These are phyloP conservation scores for Cyanoramphus novaezelandiae DNA, from an alignment of 2,113 vertebrate species.

Conservation along the genomic window DNA sequence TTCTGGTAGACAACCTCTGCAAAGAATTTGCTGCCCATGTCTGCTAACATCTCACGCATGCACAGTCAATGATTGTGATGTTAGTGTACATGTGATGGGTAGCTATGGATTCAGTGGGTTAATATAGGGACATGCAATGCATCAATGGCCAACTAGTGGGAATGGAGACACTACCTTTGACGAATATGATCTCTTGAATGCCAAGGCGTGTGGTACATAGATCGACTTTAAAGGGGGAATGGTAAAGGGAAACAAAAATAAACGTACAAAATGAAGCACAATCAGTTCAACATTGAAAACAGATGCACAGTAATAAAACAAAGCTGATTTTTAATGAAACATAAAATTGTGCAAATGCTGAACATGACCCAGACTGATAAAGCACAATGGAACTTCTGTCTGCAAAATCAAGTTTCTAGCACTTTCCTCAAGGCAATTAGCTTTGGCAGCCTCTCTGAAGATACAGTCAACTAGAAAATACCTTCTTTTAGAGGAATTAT, in stretches of 20 bases:
- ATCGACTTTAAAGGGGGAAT: conserved; percentile 88
- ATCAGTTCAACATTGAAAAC: conserved; percentile 78
- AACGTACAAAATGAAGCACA: conserved; percentile 85
- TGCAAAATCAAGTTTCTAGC: neutral
- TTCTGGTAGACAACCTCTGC: neutral
- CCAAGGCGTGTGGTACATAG: conserved; percentile 96
- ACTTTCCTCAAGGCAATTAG: neutral
- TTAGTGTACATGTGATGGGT: conserved; percentile 66
- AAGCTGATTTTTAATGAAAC: conserved; percentile 21
- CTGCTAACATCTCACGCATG: conserved; percentile 56
- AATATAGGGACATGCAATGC: conserved; percentile 78
- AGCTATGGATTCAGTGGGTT: conserved; percentile 52
- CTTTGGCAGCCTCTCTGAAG: neutral
- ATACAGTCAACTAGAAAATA: neutral
- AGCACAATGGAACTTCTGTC: neutral
- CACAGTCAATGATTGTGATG: conserved; percentile 13
- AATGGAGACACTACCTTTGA: conserved; percentile 93
- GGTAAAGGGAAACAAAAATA: conserved; percentile 73
- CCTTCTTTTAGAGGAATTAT: neutral
- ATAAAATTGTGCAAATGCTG: conserved; percentile 10
- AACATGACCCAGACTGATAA: neutral
- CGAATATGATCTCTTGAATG: conserved; percentile 94
- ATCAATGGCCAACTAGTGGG: conserved; percentile 63
- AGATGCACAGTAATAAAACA: conserved; percentile 63
- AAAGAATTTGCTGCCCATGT: neutral